Percentiles rank a stretch among this genome's conserved stretches.
These are phyloP conservation scores for Holocentrus rufus DNA, from an alignment of 2,797 vertebrate genomes.

Conservation along the genomic window DNA sequence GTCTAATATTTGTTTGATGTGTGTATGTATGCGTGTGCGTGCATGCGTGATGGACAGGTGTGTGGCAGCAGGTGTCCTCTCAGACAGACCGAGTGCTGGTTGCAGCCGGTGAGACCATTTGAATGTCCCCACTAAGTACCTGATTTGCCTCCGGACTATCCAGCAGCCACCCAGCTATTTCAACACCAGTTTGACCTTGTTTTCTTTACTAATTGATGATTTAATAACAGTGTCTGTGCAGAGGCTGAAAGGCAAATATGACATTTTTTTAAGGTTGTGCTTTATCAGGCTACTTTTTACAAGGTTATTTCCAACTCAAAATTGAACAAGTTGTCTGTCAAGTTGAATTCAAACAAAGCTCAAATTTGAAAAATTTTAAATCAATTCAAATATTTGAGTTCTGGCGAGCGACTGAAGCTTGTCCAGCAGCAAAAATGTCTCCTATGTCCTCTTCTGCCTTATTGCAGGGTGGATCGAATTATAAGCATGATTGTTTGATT, in stretches of 20 bases:
- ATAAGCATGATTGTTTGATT: too few relatives aligned
- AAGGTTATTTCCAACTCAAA: background rate
- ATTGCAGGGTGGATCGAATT: too few relatives aligned
- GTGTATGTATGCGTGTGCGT: background rate
- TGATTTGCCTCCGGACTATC: conserved; percentile 64
- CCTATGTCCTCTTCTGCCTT: background rate
- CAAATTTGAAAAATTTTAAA: conserved; percentile 14
- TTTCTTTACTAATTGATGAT: conserved; percentile 21
- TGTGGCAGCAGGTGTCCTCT: conserved; percentile 47
- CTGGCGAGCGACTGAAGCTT: too few relatives aligned
- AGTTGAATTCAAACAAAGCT: background rate
- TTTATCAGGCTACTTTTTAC: background rate
- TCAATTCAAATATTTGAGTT: background rate
- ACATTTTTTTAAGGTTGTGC: too few relatives aligned
- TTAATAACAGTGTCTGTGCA: background rate
- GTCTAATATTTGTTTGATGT: background rate
- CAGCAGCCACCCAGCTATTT: conserved; percentile 13
- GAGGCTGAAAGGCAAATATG: background rate
- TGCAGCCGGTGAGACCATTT: conserved; percentile 59
- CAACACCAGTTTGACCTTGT: conserved; percentile 8
- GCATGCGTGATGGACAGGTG: conserved; percentile 17
- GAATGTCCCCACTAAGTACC: conserved; percentile 52
- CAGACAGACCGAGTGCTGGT: background rate
- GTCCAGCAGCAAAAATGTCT: too few relatives aligned
- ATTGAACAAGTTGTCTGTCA: background rate